Base-by-base conservation (phyloP, 2,888 invertebrate genomes). In the Hipparchia semele region DNA sequence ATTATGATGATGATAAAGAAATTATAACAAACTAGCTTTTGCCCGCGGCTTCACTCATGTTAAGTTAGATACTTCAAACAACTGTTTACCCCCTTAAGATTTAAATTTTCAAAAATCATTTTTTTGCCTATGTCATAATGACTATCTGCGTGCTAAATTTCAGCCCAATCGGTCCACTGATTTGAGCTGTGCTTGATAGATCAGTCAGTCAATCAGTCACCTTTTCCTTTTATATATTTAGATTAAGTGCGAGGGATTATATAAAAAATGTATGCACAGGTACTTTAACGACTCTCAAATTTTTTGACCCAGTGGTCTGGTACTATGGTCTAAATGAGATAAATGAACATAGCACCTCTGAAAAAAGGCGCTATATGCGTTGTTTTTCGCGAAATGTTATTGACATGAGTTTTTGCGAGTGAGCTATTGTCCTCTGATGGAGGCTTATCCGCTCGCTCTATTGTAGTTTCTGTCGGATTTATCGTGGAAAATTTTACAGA, bases 381-480 rank as follows among this genome's bases (percentile, higher is more conserved):
- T 46, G 45, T 12, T 61, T 61, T 61, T 61, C 12, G 46, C 61
- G 45, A 61, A 39, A 39, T 39, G 39, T 39, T 87, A 87, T 86
- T 85, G 86, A 87, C 87, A 82, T 80, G 78, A 75, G 76, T 79
- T 81, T 85, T 84, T 84, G 79, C 80, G 78, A 80, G 78, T 80
- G 79, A 80, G 80, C 82, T 84, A 84, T 86, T 84, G 87, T 85
- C 79, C 82, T 68, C 75, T 82, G 83, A 84, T 83, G 79, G 82
- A 76, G 79, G 78, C 76, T 75, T 75, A 70, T 77, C 71, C 68
- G 72, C 80, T 81, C 76, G 5, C 73, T 75, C 61, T 66, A 59
- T 65, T 53, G 53, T 65, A 23, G 53, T 23, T 65, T 65, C 53
- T 65, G 65, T 65, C 9, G 6, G n/a, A 51, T 65, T 62, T 65